These are phyloP conservation scores for Dolichoris vasculosae DNA, from an alignment of 1,140 invertebrate species.

Conservation along the genomic window DNA sequence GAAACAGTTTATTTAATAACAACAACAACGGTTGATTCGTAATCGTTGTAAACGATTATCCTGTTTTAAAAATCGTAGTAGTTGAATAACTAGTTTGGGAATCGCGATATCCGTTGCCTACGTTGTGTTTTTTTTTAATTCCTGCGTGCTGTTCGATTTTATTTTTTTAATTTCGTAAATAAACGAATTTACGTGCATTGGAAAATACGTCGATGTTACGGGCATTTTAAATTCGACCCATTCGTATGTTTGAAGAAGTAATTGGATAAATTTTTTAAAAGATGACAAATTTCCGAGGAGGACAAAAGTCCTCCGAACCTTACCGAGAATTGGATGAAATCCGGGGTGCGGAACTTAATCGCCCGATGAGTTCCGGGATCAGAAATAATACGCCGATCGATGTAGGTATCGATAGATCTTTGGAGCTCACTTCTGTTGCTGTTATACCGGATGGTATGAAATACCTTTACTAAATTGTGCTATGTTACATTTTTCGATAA, in stretches of 20 bases:
- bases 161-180: too few relatives aligned
- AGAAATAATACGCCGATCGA: constrained; percentile 59
- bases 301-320: constrained; percentile 62
- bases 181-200: too few relatives aligned
- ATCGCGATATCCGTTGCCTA: too few relatives aligned
- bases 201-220: background rate
- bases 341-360: constrained; percentile 65
- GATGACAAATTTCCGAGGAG: constrained; percentile 62
- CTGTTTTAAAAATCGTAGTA: too few relatives aligned
- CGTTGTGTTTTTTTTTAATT: too few relatives aligned
- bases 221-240: background rate
- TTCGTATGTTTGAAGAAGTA: background rate
- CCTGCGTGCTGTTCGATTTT: too few relatives aligned
- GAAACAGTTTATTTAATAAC: too few relatives aligned
- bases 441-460: constrained; percentile 85
- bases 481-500: background rate
- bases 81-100: too few relatives aligned
- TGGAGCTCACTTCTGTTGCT: constrained; percentile 87
- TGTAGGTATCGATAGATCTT: constrained; percentile 75
- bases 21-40: too few relatives aligned
- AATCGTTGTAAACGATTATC: too few relatives aligned
- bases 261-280: constrained; percentile 16
- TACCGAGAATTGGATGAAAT: constrained; percentile 67
- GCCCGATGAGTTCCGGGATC: constrained; percentile 47
- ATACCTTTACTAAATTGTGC: constrained; percentile 22